These are phyloP conservation scores for Pteropus alecto DNA, from an alignment of 2,113 vertebrate genomes.

Conservation along the genomic window DNA sequence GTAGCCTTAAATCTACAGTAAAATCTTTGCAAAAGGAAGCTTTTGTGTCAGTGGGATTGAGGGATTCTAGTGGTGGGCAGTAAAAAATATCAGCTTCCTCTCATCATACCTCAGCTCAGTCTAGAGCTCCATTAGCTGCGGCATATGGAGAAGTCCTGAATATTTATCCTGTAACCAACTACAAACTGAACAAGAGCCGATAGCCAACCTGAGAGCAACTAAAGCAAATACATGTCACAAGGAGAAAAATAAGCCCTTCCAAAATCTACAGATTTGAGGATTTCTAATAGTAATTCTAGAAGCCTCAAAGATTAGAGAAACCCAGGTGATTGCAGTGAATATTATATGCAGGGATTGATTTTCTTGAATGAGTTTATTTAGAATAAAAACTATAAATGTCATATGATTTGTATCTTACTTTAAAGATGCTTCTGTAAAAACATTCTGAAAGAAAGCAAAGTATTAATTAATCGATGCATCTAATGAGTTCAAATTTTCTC, in stretches of 20 bases:
- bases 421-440: background rate
- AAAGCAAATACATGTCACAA: background rate
- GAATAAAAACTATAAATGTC: background rate
- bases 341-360: background rate
- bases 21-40: background rate
- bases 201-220: background rate
- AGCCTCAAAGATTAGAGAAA: background rate
- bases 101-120: background rate
- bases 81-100: background rate
- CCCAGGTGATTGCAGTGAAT: background rate
- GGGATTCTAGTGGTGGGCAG: background rate
- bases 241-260: background rate
- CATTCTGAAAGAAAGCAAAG: background rate
- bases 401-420: background rate
- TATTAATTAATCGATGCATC: background rate
- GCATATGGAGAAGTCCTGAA: background rate
- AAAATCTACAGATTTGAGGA: background rate
- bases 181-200: background rate
- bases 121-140: background rate
- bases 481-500: background rate
- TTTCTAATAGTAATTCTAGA: background rate
- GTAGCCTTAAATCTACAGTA: background rate
- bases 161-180: background rate
- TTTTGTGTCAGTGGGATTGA: background rate
- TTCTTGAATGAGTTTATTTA: slow-evolving; percentile 10